Conservation (phyloP, 2,797 vertebrate genomes). For the Chanos chanos region DNA sequence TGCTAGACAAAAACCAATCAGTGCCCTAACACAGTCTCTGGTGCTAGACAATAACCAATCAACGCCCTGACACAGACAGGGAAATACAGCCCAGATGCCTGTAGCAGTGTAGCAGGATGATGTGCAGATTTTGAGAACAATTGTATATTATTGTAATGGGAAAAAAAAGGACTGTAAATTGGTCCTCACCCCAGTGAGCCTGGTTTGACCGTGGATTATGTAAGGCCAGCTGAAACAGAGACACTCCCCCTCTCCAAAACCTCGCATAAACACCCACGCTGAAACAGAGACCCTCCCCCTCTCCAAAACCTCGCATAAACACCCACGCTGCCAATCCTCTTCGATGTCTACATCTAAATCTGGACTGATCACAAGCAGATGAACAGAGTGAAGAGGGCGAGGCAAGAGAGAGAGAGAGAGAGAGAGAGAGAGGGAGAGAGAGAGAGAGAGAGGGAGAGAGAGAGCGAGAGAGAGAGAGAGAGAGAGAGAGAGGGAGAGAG, state of each 20-base stretch:
- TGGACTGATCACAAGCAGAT: constrained; percentile 26
- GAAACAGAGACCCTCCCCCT: constrained; percentile 36
- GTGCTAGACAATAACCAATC: too few relatives aligned
- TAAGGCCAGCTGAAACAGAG: constrained; percentile 56
- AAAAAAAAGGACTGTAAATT: too few relatives aligned
- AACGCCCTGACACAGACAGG: too few relatives aligned
- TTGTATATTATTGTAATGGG: too few relatives aligned
- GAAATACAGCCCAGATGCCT: too few relatives aligned
- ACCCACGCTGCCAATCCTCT: constrained; percentile 29
- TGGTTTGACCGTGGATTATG: constrained; percentile 59
- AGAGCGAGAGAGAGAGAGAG: constrained; percentile 15
- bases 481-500: constrained; percentile 17
- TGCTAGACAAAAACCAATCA: too few relatives aligned
- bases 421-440: constrained; percentile 1
- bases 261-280: constrained; percentile 34
- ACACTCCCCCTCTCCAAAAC: constrained; percentile 45
- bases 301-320: constrained; percentile 38
- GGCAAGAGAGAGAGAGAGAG: constrained; percentile 25
- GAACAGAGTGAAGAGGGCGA: constrained; percentile 20
- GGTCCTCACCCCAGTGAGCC: constrained; percentile 32
- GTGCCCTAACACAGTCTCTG: too few relatives aligned
- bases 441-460: constrained; percentile 19
- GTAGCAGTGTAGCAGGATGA: too few relatives aligned
- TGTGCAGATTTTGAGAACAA: too few relatives aligned
- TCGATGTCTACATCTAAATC: constrained; percentile 33